Percentiles rank a stretch among this genome's conserved stretches.
phyloP scores from a whole-genome alignment of 1,140 invertebrate genomes.

The Heliconius nattereri region DNA sequence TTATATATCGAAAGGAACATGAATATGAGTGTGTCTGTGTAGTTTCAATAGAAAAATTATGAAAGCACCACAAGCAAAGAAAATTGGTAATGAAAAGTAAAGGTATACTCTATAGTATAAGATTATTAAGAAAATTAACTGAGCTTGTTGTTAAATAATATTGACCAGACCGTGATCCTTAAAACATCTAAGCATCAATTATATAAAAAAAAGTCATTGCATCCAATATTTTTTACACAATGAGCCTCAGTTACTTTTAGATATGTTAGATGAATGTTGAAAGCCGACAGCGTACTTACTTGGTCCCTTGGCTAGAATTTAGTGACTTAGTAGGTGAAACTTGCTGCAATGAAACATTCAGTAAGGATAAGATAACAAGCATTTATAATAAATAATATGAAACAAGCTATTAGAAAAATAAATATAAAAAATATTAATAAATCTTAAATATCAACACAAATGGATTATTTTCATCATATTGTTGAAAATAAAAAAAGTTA shows the following conservation, averaged over 20 bases:
- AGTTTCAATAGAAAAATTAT: conserved; percentile 3
- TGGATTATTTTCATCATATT: not conserved
- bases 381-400: conserved; percentile 37
- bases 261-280: conserved; percentile 31
- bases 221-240: not conserved
- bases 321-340: conserved; percentile 79
- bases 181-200: not conserved
- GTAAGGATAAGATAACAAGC: conserved; percentile 70
- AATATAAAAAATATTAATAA: conserved; percentile 41
- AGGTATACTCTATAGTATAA: not conserved
- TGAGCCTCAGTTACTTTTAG: conserved; percentile 24
- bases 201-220: not conserved
- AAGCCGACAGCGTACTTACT: conserved; percentile 62
- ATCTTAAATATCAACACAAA: not conserved
- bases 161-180: not conserved
- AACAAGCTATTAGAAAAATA: conserved; percentile 49
- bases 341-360: conserved; percentile 78
- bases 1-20: not conserved
- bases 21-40: not conserved
- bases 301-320: conserved; percentile 72
- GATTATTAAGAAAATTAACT: not conserved
- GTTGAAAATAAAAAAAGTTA: not conserved
- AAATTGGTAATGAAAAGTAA: conserved; percentile 21
- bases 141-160: not conserved
- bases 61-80: conserved; percentile 34